phyloP scores from a whole-genome alignment of 2,888 invertebrate genomes.

The Apamea sordens region DNA sequence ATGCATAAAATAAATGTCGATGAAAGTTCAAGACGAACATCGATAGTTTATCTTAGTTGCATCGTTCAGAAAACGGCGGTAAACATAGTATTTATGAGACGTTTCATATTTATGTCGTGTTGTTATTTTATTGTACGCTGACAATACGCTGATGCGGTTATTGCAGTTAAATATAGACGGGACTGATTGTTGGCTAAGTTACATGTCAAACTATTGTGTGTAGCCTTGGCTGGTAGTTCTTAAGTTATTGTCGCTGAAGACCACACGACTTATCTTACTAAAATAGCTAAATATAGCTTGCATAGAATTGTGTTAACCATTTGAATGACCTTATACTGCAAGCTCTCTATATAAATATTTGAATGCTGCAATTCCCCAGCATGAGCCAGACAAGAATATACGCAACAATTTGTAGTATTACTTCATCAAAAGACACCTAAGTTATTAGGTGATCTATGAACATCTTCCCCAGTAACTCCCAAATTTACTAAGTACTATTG shows the following conservation, averaged over 20 bases:
- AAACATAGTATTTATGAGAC: slow-evolving; percentile 36
- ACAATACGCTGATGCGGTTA: slow-evolving; percentile 15
- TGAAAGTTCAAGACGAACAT: slow-evolving; percentile 11
- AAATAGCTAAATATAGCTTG: background rate
- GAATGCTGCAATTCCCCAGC: background rate
- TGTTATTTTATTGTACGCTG: slow-evolving; percentile 37
- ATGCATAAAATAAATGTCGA: background rate
- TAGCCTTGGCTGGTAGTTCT: slow-evolving; percentile 25
- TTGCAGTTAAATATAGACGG: slow-evolving; percentile 33
- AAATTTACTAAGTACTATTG: background rate
- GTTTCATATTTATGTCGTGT: slow-evolving; percentile 12
- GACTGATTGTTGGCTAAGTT: slow-evolving; percentile 12
- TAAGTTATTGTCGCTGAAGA: background rate
- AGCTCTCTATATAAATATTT: background rate
- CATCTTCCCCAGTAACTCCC: background rate
- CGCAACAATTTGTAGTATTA: background rate
- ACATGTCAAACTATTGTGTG: background rate
- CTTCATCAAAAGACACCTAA: background rate
- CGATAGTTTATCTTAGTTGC: slow-evolving; percentile 20
- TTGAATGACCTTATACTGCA: background rate
- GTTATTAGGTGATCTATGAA: background rate
- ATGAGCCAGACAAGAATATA: background rate
- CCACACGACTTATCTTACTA: background rate
- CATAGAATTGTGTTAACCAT: background rate
- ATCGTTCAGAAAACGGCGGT: slow-evolving; percentile 6